Percentiles rank a stretch among this genome's conserved stretches.
Evolutionary conservation across 30 jellyfish, hydroid and myxozoan genomes (phyloP).

Genomic region (Nemopilema nomurai): DNA sequence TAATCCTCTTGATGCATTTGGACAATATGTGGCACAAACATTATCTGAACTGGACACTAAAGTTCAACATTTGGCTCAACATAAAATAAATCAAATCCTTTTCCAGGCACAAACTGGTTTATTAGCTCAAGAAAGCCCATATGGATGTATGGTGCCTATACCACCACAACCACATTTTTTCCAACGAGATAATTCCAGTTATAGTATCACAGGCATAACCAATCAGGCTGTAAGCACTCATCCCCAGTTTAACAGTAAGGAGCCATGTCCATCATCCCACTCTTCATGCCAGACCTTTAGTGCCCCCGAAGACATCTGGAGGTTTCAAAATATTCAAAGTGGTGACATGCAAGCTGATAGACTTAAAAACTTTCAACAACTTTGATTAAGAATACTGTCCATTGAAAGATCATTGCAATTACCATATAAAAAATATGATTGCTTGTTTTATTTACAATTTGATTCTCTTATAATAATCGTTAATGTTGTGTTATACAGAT

Average conservation of each 20-base stretch:
- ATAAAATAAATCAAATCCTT: slow-evolving; percentile 9
- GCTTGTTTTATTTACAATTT: not conserved
- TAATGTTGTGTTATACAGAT: not conserved
- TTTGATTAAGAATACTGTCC: not conserved
- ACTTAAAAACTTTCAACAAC: too few relatives aligned
- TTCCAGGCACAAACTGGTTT: slow-evolving; percentile 22
- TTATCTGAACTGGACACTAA: slow-evolving; percentile 3
- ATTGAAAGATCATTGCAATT: not conserved
- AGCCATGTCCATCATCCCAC: not conserved
- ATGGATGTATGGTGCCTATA: not conserved
- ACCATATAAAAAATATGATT: not conserved
- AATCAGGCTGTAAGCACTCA: slow-evolving; percentile 8
- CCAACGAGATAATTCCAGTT: not conserved
- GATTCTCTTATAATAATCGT: not conserved
- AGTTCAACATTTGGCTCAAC: slow-evolving; percentile 28
- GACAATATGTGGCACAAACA: not conserved
- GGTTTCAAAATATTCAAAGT: not conserved
- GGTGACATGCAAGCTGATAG: not conserved
- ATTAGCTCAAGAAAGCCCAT: slow-evolving; percentile 1
- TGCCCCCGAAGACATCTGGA: not conserved
- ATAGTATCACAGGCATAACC: not conserved
- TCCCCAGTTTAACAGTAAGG: not conserved
- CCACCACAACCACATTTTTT: slow-evolving; percentile 18
- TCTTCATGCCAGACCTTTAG: not conserved
- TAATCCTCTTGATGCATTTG: not conserved